phyloP scores from a whole-genome alignment of 1,140 invertebrate species.

The Panulirus ornatus region DNA sequence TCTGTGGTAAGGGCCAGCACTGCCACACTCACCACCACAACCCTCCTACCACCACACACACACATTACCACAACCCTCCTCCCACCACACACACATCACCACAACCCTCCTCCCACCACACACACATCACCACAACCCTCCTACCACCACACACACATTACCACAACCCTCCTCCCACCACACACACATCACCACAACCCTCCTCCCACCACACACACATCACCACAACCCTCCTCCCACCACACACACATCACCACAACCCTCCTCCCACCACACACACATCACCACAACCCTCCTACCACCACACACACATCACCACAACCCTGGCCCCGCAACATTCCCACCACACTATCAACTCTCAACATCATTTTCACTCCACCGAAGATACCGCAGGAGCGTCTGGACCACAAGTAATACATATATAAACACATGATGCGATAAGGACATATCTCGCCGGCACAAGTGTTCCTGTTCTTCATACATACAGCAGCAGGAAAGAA shows the following conservation, averaged over 20 bases:
- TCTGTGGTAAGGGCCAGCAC: neutral
- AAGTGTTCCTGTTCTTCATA: no score
- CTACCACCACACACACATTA: neutral
- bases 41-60: neutral
- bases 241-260: no score
- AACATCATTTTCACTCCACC: neutral
- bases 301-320: neutral
- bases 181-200: neutral
- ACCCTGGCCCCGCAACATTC: no score
- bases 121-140: neutral
- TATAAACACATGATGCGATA: no score
- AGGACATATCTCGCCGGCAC: no score
- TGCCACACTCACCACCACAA: neutral
- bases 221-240: no score
- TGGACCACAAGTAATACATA: no score
- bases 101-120: neutral
- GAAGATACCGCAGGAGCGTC: no score
- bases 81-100: neutral
- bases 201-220: neutral
- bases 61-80: neutral
- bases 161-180: neutral
- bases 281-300: neutral
- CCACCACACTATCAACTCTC: no score
- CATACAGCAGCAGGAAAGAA: no score
- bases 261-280: neutral